These are phyloP conservation scores for Dicrurus megarhynchus DNA, from an alignment of 2,113 vertebrate species.

Conservation along the genomic window DNA sequence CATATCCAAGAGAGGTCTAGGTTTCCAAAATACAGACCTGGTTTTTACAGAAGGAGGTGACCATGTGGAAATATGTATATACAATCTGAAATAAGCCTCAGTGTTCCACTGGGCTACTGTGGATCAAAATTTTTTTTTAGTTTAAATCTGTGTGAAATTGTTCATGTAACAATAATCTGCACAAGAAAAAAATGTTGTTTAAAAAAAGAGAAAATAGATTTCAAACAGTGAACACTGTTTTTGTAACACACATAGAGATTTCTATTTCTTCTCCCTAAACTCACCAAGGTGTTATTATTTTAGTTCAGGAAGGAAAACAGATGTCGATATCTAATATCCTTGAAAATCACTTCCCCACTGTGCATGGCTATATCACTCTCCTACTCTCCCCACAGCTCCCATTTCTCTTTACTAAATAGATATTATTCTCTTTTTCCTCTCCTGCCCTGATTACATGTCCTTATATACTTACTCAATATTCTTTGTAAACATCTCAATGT, in stretches of 20 bases:
- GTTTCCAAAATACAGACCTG: neutral
- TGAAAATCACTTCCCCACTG: neutral
- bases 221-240: neutral
- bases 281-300: neutral
- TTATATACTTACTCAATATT: neutral
- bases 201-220: neutral
- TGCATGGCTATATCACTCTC: neutral
- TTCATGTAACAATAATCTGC: neutral
- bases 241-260: neutral
- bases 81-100: neutral
- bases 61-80: neutral
- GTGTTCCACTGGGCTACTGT: neutral
- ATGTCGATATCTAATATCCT: neutral
- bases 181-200: neutral
- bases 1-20: neutral
- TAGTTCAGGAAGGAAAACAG: neutral
- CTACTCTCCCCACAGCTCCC: neutral
- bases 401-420: neutral
- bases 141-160: neutral
- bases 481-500: neutral
- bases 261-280: neutral
- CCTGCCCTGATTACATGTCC: neutral
- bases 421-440: neutral
- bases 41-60: neutral
- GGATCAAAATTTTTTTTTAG: neutral